Conservation (phyloP, 1,140 invertebrate species). For the Temnothorax curvispinosus region DNA sequence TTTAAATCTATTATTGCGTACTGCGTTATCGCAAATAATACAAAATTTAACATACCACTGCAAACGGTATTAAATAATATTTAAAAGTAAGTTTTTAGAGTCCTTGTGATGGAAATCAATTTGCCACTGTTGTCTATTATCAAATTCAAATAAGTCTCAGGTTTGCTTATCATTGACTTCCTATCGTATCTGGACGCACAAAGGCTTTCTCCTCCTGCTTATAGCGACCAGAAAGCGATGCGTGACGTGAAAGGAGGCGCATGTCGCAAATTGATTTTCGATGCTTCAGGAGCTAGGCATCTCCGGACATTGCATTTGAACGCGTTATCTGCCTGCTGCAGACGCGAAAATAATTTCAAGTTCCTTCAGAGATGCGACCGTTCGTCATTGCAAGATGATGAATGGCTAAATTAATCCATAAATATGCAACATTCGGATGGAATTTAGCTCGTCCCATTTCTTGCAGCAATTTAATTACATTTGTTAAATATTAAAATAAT, state of each 20-base stretch:
- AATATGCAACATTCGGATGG: neutral
- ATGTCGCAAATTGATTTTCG: conserved; percentile 63
- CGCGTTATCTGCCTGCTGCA: conserved; percentile 29
- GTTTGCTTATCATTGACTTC: conserved; percentile 32
- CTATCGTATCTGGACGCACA: neutral
- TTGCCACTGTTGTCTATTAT: neutral
- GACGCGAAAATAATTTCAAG: conserved; percentile 31
- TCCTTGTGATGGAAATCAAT: neutral
- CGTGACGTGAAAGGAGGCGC: conserved; percentile 51
- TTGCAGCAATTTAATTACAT: neutral
- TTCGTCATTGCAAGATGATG: neutral
- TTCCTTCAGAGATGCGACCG: neutral
- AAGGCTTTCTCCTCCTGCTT: conserved; percentile 2
- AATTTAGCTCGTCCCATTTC: neutral
- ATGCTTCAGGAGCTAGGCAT: conserved; percentile 23
- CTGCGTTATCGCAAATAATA: neutral
- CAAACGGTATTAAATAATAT: neutral
- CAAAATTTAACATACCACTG: neutral
- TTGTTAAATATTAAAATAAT: too few species aligned
- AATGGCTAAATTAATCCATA: neutral
- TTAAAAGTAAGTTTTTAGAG: neutral
- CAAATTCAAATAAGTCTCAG: neutral
- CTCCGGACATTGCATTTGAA: conserved; percentile 13
- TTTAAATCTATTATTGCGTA: neutral
- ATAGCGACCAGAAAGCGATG: conserved; percentile 14